Percentiles rank a stretch among this genome's conserved stretches.
Evolutionary conservation across 2,797 vertebrate genomes (phyloP).

Genomic region (Sternarchorhynchus goeldii): DNA sequence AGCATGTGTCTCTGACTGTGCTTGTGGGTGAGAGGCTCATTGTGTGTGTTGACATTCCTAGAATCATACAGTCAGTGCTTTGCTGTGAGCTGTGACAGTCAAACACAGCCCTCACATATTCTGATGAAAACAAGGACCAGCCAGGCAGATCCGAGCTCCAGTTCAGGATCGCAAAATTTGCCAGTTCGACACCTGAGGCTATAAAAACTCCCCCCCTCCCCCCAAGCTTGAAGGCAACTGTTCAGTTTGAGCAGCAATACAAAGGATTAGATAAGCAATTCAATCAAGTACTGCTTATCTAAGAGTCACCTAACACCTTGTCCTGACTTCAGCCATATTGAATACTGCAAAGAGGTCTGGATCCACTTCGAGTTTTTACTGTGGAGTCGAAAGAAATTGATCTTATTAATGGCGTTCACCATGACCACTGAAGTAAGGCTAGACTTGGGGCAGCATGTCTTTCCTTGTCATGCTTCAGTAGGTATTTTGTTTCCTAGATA

Average conservation of each 20-base stretch:
- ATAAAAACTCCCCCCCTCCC: not conserved
- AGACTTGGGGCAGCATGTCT: not conserved
- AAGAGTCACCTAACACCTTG: not conserved
- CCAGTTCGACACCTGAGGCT: no score
- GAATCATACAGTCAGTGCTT: no score
- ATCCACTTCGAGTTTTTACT: not conserved
- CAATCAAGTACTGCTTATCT: not conserved
- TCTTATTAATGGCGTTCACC: not conserved
- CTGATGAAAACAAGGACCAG: no score
- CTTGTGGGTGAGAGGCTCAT: constrained; percentile 35
- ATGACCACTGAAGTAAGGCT: not conserved
- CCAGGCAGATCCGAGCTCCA: no score
- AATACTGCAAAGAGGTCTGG: not conserved
- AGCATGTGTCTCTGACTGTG: constrained; percentile 24
- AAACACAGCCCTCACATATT: no score
- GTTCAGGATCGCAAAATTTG: no score
- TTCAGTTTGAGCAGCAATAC: not conserved
- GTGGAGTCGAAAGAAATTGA: not conserved
- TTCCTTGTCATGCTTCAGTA: not conserved
- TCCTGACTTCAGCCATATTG: not conserved
- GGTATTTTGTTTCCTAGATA: constrained; percentile 16
- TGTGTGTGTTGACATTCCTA: constrained; percentile 41
- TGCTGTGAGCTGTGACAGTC: no score
- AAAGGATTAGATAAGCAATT: constrained; percentile 3
- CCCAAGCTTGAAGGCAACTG: no score